phyloP scores from a whole-genome alignment of 2,797 vertebrate species.

The Artibeus jamaicensis region DNA sequence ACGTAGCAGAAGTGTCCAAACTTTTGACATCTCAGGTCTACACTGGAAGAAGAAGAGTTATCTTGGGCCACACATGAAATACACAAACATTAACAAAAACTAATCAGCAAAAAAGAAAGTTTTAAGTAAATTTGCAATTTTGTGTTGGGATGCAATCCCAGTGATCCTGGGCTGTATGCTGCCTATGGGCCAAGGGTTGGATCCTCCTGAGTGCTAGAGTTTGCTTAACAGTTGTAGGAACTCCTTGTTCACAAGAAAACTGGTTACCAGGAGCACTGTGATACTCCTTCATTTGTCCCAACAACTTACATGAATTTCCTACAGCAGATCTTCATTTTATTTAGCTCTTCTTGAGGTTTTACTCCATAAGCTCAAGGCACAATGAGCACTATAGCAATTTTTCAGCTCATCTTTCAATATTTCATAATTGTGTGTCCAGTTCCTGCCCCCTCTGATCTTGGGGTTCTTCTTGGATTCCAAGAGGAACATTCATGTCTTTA shows the following conservation, averaged over 20 bases:
- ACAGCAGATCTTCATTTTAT: neutral
- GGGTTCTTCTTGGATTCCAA: neutral
- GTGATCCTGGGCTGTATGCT: too few species aligned
- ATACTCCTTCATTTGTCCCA: neutral
- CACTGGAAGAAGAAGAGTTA: too few species aligned
- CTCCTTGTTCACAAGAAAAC: neutral
- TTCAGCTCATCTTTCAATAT: neutral
- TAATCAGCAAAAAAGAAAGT: too few species aligned
- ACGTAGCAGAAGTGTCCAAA: too few species aligned
- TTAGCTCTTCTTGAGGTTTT: neutral
- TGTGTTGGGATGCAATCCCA: too few species aligned
- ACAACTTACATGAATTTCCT: neutral
- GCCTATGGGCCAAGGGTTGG: too few species aligned
- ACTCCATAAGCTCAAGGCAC: neutral
- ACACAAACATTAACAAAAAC: too few species aligned
- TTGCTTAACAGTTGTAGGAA: neutral
- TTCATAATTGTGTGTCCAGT: neutral
- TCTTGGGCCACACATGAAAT: too few species aligned
- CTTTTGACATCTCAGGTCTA: too few species aligned
- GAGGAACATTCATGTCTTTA: neutral
- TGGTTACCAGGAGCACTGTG: neutral
- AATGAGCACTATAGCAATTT: neutral
- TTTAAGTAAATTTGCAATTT: too few species aligned
- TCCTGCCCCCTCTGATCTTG: neutral
- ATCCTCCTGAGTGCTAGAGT: neutral